Conservation (phyloP, 2,113 vertebrate species). For the Oreochromis niloticus region DNA sequence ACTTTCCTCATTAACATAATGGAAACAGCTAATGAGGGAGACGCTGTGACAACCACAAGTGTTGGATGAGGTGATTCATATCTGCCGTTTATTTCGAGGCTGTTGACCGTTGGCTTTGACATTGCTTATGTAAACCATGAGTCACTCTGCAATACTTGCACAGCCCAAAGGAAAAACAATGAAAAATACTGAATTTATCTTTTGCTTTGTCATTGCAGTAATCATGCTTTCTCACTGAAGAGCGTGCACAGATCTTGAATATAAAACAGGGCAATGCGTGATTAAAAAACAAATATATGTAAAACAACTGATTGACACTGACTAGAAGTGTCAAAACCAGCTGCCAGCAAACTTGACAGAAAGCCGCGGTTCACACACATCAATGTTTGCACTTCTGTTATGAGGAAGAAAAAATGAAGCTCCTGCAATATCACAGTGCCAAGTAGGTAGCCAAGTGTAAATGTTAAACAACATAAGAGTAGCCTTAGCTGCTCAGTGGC, state of each 20-base stretch:
- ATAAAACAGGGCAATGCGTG: not conserved
- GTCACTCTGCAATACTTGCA: not conserved
- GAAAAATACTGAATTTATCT: not conserved
- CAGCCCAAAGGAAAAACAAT: constrained; percentile 3
- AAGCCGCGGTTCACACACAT: not conserved
- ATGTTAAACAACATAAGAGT: constrained; percentile 48
- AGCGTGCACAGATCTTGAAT: not conserved
- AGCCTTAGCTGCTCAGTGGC: constrained; percentile 25
- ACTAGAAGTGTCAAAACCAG: not conserved
- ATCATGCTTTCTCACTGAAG: not conserved
- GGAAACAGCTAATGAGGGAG: constrained; percentile 47
- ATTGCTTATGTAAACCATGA: constrained; percentile 19
- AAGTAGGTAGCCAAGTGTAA: constrained; percentile 21
- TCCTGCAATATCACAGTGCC: constrained; percentile 12
- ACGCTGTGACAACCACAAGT: not conserved
- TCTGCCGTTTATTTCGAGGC: constrained; percentile 4
- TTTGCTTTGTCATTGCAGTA: not conserved
- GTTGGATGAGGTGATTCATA: constrained; percentile 43
- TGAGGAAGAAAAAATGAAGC: not conserved
- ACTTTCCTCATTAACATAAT: constrained; percentile 35
- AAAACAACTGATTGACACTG: not conserved
- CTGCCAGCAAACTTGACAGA: not conserved
- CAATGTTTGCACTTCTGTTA: not conserved
- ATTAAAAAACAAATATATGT: not conserved
- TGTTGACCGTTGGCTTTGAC: constrained; percentile 10